Evolutionary conservation across 30 jellyfish, hydroid and myxozoan genomes (phyloP), one percentile per base, ranked within the genome.

Genomic region (Aurelia sp.): DNA sequence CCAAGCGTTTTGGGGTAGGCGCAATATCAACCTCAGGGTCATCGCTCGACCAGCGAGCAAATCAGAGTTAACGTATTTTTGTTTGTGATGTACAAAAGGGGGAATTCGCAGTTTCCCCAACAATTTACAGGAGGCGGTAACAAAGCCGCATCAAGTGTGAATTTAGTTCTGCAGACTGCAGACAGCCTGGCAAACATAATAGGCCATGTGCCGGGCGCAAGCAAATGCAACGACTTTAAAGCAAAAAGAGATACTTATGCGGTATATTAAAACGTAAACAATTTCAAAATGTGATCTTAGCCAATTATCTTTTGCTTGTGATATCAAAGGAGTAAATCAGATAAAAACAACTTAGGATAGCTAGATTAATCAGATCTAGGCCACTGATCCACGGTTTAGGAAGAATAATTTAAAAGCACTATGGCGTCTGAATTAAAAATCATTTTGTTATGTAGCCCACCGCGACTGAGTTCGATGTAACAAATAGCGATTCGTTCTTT

Each of bases 361-460:
- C 58, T 68, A 23, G 91, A 81, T 81, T 81, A 68, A 44, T 50
- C 53, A 66, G 91, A 67, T 68, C 47, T 70, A 21, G 35, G 66
- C 62, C 74, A 48, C 50, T 81, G 91, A 81, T 81, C 91, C 79
- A 22, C 59, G 84, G 71, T 67, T 50, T 64, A 33, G 57, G 73
- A 81, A 81, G 91, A 81, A 81, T 77, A 69, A 47, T 74, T 58
- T 72, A 23, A 60, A 66, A 69, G 81, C 78, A 50, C 69, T 76
- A 50, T 68, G 91, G 91, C 91, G 91, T 82, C 71, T 18, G 61
- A 22, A 23, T 17, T 48, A 67, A 82, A 81, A 82, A 72, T 67
- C 60, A 81, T 15, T 52, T 41, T 13, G 53, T 50, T n/a, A 58
- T 23, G 44, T 12, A 30, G 62, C 41, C 73, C 73, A 63, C 89